Percentiles rank a stretch among this genome's conserved stretches.
Evolutionary conservation across 2,113 vertebrate genomes (phyloP).

Genomic region (Phrynosoma platyrhinos): DNA sequence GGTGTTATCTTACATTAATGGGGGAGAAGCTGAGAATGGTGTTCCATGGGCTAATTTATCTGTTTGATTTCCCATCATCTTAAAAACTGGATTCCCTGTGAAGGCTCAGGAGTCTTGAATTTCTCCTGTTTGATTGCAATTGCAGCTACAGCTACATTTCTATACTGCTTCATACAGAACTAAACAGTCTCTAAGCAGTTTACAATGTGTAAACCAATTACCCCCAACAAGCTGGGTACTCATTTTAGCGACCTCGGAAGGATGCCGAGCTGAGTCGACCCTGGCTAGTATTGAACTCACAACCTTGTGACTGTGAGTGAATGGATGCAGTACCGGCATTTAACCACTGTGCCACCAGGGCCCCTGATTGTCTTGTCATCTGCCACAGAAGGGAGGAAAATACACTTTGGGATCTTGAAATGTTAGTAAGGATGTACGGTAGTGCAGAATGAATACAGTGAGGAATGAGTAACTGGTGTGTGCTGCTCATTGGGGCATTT

Average conservation of each 20-base stretch:
- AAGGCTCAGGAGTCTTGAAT: neutral
- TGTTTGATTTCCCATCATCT: neutral
- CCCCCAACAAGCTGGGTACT: too few relatives aligned
- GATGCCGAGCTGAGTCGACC: too few relatives aligned
- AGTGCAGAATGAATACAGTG: too few relatives aligned
- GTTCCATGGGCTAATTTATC: conserved; percentile 19
- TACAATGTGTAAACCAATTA: too few relatives aligned
- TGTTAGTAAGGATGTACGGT: neutral
- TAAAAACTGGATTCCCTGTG: neutral
- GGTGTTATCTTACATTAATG: conserved; percentile 55
- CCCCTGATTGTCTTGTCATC: neutral
- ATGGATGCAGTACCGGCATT: too few relatives aligned
- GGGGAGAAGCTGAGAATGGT: conserved; percentile 39
- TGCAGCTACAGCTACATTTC: too few relatives aligned
- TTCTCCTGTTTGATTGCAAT: neutral
- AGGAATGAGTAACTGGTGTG: neutral
- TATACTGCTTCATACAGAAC: too few relatives aligned
- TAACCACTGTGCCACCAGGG: too few relatives aligned
- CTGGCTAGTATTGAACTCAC: too few relatives aligned
- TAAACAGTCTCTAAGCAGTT: too few relatives aligned
- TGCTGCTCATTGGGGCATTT: neutral
- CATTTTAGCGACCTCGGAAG: too few relatives aligned
- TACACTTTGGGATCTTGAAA: neutral
- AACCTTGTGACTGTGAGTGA: too few relatives aligned
- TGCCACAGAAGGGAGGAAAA: neutral